Percentiles rank a stretch among this genome's conserved stretches.
phyloP scores from a whole-genome alignment of 53 echinoderm and acorn worm species.

The Echinarachnius parma region DNA sequence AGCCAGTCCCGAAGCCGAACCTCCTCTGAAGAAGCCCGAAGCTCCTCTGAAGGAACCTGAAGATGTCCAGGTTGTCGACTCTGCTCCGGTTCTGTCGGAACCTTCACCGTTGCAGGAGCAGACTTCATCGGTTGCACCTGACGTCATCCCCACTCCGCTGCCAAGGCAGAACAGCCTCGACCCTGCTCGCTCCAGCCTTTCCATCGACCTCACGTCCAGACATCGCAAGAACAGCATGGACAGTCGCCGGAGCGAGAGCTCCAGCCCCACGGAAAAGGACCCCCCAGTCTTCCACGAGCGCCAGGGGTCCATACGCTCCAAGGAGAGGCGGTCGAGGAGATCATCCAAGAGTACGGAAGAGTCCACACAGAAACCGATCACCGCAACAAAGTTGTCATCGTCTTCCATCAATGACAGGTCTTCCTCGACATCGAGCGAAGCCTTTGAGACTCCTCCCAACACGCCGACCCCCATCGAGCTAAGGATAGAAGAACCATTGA shows the following conservation, averaged over 20 bases:
- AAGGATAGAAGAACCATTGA: constrained; percentile 33
- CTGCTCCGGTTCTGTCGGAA: not conserved
- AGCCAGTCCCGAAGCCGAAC: constrained; percentile 4
- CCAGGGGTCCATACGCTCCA: constrained; percentile 35
- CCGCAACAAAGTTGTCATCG: not conserved
- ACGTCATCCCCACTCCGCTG: constrained; percentile 27
- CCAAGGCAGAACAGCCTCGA: constrained; percentile 11
- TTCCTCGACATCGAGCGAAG: constrained; percentile 35
- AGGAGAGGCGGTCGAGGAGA: constrained; percentile 60
- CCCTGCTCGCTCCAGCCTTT: not conserved
- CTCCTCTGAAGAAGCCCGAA: not conserved
- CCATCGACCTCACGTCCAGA: constrained; percentile 30
- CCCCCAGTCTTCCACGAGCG: constrained; percentile 29
- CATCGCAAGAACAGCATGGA: constrained; percentile 38
- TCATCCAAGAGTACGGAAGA: constrained; percentile 34
- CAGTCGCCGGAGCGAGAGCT: constrained; percentile 6
- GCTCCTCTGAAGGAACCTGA: not conserved
- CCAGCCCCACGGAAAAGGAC: constrained; percentile 20
- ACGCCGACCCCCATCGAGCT: constrained; percentile 28
- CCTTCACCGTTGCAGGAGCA: not conserved
- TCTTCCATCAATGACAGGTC: constrained; percentile 36
- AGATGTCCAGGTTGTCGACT: constrained; percentile 3
- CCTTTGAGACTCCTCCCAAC: constrained; percentile 31
- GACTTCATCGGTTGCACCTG: constrained; percentile 1
- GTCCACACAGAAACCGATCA: no score